These are phyloP conservation scores for Eurois occulta DNA, from an alignment of 2,888 invertebrate genomes.

Conservation along the genomic window DNA sequence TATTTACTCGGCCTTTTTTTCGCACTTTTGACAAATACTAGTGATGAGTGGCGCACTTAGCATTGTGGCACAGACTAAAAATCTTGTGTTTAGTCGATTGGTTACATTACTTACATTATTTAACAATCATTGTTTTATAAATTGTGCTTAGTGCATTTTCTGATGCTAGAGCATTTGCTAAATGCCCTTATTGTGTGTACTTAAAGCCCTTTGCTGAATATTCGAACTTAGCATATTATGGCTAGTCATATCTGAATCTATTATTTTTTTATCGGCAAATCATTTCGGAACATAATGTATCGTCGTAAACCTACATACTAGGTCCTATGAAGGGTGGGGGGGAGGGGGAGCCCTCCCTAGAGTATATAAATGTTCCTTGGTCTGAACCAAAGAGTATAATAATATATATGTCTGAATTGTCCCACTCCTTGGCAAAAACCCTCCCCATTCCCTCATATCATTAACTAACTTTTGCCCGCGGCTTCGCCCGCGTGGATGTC, in stretches of 20 bases:
- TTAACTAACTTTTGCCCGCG: too few species aligned
- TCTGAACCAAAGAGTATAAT: too few species aligned
- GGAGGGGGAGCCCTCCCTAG: too few species aligned
- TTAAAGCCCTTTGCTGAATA: not conserved
- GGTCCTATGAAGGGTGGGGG: too few species aligned
- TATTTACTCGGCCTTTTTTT: conserved; percentile 70
- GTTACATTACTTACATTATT: conserved; percentile 15
- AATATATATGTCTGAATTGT: too few species aligned
- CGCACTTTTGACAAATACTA: conserved; percentile 61
- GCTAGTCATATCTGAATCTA: not conserved
- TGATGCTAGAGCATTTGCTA: not conserved
- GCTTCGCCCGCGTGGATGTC: too few species aligned
- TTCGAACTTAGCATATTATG: too few species aligned
- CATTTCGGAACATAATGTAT: not conserved
- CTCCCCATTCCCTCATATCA: not conserved
- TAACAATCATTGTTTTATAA: not conserved
- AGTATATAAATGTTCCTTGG: too few species aligned
- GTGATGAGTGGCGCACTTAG: conserved; percentile 38
- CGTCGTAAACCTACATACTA: too few species aligned
- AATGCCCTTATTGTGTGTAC: not conserved
- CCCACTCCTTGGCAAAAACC: not conserved
- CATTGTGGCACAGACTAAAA: conserved; percentile 33
- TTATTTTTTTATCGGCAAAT: not conserved
- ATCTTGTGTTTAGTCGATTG: conserved; percentile 7
- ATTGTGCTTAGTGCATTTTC: not conserved